These are phyloP conservation scores for Aleiodes leptofemur DNA, from an alignment of 2,888 invertebrate genomes.

Conservation along the genomic window DNA sequence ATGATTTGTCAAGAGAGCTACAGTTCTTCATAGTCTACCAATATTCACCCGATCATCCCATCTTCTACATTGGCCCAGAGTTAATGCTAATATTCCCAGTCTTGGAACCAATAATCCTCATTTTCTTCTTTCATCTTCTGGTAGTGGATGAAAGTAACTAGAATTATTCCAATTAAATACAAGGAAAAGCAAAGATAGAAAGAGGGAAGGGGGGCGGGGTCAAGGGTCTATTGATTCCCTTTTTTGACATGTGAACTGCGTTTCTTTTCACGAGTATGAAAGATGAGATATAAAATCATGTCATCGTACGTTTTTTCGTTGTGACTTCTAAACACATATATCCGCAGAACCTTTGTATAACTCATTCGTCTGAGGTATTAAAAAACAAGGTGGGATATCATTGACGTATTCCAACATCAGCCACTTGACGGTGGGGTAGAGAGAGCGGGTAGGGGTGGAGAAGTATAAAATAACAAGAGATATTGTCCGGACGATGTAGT, in stretches of 20 bases:
- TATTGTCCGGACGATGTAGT: slow-evolving; percentile 45
- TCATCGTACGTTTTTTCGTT: not conserved
- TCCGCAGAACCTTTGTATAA: slow-evolving; percentile 6
- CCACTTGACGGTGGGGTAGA: slow-evolving; percentile 1
- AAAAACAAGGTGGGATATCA: not conserved
- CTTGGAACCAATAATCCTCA: too few species aligned
- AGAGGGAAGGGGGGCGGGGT: too few species aligned
- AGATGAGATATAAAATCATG: slow-evolving; percentile 1
- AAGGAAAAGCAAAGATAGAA: too few species aligned
- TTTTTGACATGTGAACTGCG: not conserved
- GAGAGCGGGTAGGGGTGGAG: not conserved
- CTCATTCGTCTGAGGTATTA: not conserved
- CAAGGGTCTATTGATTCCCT: too few species aligned
- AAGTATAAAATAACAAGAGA: slow-evolving; percentile 16
- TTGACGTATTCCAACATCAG: not conserved
- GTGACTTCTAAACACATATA: not conserved
- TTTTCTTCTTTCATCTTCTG: too few species aligned
- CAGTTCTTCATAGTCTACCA: too few species aligned
- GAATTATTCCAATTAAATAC: too few species aligned
- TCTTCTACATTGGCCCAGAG: too few species aligned
- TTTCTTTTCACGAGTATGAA: not conserved
- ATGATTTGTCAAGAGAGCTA: too few species aligned
- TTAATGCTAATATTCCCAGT: too few species aligned
- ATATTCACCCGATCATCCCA: too few species aligned
- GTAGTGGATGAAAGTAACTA: too few species aligned